Conservation (phyloP, 2,888 invertebrate genomes). For the Leptopilina drosophilae region DNA sequence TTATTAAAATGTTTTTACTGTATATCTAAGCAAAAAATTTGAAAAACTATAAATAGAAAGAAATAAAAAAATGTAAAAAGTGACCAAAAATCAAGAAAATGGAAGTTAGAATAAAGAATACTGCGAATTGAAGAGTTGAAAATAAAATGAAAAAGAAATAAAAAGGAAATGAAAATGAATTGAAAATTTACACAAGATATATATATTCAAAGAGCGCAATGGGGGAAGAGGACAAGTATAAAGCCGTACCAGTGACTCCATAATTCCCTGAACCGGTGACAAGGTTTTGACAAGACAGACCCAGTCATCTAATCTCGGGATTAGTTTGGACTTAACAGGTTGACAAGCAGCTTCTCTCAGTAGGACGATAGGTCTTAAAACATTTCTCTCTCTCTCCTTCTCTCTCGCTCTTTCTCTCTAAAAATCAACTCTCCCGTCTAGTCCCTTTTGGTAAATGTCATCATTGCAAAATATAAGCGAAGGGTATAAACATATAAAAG, state of each 20-base stretch:
- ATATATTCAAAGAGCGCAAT: neutral
- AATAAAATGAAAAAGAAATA: neutral
- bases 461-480: neutral
- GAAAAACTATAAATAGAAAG: no score
- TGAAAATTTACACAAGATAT: conserved; percentile 3
- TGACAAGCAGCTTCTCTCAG: conserved; percentile 58
- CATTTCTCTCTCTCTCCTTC: conserved; percentile 36
- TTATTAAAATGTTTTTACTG: no score
- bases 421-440: conserved; percentile 44
- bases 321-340: conserved; percentile 69
- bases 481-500: conserved; percentile 9
- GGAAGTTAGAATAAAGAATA: no score
- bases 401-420: conserved; percentile 9
- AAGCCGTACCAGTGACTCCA: conserved; percentile 48
- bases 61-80: no score
- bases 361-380: conserved; percentile 32
- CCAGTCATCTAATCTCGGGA: conserved; percentile 68
- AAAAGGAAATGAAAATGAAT: neutral
- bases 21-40: no score
- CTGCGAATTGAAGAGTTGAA: no score
- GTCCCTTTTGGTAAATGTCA: conserved; percentile 16
- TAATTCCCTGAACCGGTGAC: conserved; percentile 64
- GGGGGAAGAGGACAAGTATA: neutral
- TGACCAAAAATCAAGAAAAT: no score
- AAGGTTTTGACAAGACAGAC: conserved; percentile 74